Evolutionary conservation across 2,113 vertebrate species (phyloP).

Genomic region (Microtus richardsoni): DNA sequence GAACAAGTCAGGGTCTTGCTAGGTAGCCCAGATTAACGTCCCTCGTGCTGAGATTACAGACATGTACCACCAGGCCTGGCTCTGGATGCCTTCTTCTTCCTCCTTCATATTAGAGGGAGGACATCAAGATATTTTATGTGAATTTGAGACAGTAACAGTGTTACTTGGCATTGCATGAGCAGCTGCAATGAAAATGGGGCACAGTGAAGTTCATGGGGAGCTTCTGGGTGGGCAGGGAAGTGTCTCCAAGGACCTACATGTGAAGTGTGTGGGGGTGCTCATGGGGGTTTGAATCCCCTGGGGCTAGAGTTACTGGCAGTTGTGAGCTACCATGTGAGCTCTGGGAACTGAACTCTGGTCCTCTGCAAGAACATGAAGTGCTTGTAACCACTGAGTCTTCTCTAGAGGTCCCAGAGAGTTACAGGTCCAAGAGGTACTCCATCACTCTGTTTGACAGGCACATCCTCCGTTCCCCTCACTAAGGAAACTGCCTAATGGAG

Average conservation of each 20-base stretch:
- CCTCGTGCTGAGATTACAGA: not conserved
- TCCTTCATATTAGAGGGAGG: not conserved
- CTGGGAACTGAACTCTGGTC: not conserved
- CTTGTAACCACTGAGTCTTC: not conserved
- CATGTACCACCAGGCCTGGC: not conserved
- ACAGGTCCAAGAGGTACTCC: not conserved
- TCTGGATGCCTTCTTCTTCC: not conserved
- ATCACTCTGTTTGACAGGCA: not conserved
- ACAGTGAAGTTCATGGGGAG: not conserved
- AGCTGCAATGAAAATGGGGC: not conserved
- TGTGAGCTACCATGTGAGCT: not conserved
- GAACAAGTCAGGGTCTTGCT: not conserved
- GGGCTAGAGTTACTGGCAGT: not conserved
- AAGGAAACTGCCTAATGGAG: not conserved
- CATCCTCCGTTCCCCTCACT: not conserved
- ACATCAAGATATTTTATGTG: too few relatives aligned
- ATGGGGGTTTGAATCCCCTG: not conserved
- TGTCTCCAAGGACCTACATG: not conserved
- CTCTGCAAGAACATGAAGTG: not conserved
- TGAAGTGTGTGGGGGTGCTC: not conserved
- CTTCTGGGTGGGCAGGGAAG: too few relatives aligned
- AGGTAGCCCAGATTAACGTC: not conserved
- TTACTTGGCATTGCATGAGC: not conserved
- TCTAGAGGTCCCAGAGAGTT: not conserved
- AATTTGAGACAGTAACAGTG: fast-evolving